Conservation (phyloP, 1,140 invertebrate genomes). For the Eumaeus atala region DNA sequence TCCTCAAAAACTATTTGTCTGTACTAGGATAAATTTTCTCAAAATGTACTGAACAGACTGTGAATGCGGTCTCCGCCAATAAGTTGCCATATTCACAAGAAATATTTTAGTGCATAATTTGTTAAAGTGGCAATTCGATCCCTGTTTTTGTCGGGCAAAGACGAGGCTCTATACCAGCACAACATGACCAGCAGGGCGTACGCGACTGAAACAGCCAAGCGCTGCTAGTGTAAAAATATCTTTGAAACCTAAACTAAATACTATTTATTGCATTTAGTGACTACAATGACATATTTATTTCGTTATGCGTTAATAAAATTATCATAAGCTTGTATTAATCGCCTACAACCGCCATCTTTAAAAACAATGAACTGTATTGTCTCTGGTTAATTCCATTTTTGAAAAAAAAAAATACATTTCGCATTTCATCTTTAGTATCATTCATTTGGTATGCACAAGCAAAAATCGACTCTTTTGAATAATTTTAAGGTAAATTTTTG, state of each 20-base stretch:
- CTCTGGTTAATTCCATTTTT: constrained; percentile 73
- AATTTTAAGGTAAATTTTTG: constrained; percentile 28
- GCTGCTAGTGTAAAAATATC: not conserved
- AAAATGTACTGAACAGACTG: too few species aligned
- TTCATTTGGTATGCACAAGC: constrained; percentile 34
- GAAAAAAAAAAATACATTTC: constrained; percentile 71
- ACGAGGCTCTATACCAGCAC: too few species aligned
- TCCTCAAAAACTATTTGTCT: too few species aligned
- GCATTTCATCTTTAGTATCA: constrained; percentile 61
- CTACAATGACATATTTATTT: not conserved
- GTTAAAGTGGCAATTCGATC: too few species aligned
- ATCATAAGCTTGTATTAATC: constrained; percentile 58
- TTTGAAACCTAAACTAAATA: not conserved
- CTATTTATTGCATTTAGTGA: not conserved
- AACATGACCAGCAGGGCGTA: too few species aligned
- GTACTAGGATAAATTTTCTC: too few species aligned
- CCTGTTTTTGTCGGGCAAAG: too few species aligned
- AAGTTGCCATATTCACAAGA: too few species aligned
- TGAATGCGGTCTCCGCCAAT: too few species aligned
- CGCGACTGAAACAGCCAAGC: too few species aligned
- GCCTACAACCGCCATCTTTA: constrained; percentile 60
- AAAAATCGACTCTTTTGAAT: constrained; percentile 29
- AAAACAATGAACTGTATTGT: constrained; percentile 72
- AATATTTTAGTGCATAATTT: too few species aligned
- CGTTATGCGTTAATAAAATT: constrained; percentile 37